phyloP scores from a whole-genome alignment of 2,797 vertebrate species.

The Oryzias sinensis region DNA sequence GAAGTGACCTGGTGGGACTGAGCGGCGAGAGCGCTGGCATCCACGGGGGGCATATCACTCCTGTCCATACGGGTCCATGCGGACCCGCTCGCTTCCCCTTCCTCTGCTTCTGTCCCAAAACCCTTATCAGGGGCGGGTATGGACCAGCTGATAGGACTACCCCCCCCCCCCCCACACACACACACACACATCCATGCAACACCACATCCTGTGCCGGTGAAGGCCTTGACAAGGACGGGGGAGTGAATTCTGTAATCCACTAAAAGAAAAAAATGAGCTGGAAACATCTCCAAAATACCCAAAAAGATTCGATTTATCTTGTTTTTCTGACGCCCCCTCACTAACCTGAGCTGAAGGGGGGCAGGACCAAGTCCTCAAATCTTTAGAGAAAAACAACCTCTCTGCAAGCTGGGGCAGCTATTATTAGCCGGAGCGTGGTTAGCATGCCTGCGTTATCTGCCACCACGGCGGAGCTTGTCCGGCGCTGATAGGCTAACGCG shows the following conservation, averaged over 20 bases:
- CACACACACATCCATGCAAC: slow-evolving; percentile 77
- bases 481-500: slow-evolving; percentile 63
- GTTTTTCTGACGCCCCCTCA: slow-evolving; percentile 44
- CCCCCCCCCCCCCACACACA: slow-evolving; percentile 81
- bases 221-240: slow-evolving; percentile 51
- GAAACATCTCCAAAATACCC: too few relatives aligned
- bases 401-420: slow-evolving; percentile 57
- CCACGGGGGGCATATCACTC: slow-evolving; percentile 86
- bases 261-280: too few relatives aligned
- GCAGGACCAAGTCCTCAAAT: slow-evolving; percentile 51
- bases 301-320: slow-evolving; percentile 29
- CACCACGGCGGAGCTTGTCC: slow-evolving; percentile 67
- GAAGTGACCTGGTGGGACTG: slow-evolving; percentile 63
- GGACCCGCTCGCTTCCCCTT: slow-evolving; percentile 69
- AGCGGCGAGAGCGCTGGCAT: slow-evolving; percentile 48
- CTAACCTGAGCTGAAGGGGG: slow-evolving; percentile 31
- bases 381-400: slow-evolving; percentile 12
- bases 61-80: slow-evolving; percentile 73
- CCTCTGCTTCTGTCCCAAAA: slow-evolving; percentile 53
- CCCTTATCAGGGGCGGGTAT: slow-evolving; percentile 71
- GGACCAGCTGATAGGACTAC: slow-evolving; percentile 79
- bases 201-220: slow-evolving; percentile 87
- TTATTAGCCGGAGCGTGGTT: slow-evolving; percentile 70
- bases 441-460: slow-evolving; percentile 74
- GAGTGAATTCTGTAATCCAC: slow-evolving; percentile 5